Base-by-base conservation (phyloP, 92 coral and sea anemone genomes). In the Plumapathes pennacea region DNA sequence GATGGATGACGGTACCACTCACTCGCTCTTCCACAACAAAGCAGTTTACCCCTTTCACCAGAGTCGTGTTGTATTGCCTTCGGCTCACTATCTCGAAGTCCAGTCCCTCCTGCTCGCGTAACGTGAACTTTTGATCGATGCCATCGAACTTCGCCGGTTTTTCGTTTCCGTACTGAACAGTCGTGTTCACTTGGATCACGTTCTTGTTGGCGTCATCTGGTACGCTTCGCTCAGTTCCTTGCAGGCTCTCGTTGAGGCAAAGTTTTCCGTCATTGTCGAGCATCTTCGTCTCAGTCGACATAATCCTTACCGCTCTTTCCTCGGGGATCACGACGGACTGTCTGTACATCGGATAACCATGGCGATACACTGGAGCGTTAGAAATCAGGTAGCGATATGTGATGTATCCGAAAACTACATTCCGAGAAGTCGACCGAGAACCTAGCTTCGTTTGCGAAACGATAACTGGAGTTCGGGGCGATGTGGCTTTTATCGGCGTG, bases 391-490 rank as follows among this genome's bases (percentile, higher is more conserved):
- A 66, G 10, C 41, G 45, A 23, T 30, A 24, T 25, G 54, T 33
- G 4, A 54, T 1, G 17, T 66, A 66, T 14, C 31, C 73, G 13
- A 43, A 10, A 3, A 52, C 22, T 14, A 22, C 63, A 22, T 12
- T 52, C n/a, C 40, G 7, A n/a, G n/a, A n/a, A n/a, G n/a, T n/a
- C 24, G 52, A 50, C 22, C 63, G 62, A 0, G 54, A 66, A 13
- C 73, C 73, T 10, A 19, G 24, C 2, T 12, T 66, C 21, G 73
- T 50, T 66, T 66, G 73, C 0, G 10, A 41, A 33, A 10, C 25
- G 24, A 66, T 66, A 10, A 66, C 73, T 24, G 73, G 53, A 10
- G 73, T 40, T 12, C 73, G 62, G 13, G 43, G 52, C 10, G 73
- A 27, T 20, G 63, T 66, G n/a, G 72, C 30, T 52, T 54, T 54